Conservation (phyloP, 92 coral and sea anemone species). For the Paragorgia papillata region DNA sequence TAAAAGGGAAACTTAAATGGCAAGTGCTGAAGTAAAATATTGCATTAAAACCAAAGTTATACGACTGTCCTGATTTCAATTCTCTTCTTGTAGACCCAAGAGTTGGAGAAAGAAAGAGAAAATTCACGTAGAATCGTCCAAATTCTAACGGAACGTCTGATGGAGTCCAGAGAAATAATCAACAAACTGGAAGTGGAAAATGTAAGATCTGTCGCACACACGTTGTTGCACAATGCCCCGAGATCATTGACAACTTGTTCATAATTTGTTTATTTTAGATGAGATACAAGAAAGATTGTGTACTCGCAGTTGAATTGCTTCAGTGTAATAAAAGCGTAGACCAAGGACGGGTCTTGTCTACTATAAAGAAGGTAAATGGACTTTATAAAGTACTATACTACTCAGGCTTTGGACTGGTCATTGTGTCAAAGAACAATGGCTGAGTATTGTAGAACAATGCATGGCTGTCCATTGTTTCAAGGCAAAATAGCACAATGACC, state of each 20-base stretch:
- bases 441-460: no score
- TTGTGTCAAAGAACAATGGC: no score
- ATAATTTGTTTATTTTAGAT: slow-evolving; percentile 65
- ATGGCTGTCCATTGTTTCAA: no score
- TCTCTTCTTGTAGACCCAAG: slow-evolving; percentile 4
- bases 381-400: no score
- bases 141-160: slow-evolving; percentile 79
- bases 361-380: slow-evolving; percentile 64
- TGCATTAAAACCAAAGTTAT: background rate
- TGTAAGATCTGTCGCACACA: slow-evolving; percentile 42
- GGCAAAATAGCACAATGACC: no score
- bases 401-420: no score
- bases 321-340: slow-evolving; percentile 87
- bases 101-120: slow-evolving; percentile 67
- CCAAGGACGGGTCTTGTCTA: slow-evolving; percentile 61
- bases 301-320: slow-evolving; percentile 82
- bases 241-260: no score
- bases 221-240: no score
- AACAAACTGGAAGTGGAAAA: slow-evolving; percentile 82
- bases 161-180: slow-evolving; percentile 81
- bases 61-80: background rate
- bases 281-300: slow-evolving; percentile 79
- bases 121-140: slow-evolving; percentile 70
- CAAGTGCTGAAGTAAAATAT: no score
- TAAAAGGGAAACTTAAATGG: no score